Percentiles rank a stretch among this genome's conserved stretches.
Conservation (phyloP, 2,113 vertebrate genomes). For the Crotalus horridus region DNA sequence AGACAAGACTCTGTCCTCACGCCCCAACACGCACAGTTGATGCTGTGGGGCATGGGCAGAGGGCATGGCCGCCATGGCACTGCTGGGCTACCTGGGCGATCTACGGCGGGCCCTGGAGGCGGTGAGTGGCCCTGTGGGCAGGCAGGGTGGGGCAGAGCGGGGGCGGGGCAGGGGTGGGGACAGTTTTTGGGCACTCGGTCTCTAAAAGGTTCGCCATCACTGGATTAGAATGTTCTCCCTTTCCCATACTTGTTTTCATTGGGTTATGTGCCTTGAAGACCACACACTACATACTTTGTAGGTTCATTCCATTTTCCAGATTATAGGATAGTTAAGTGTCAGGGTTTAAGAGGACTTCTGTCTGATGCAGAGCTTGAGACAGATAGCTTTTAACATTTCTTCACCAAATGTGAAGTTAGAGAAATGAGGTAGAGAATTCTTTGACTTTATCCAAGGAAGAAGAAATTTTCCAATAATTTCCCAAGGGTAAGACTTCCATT, state of each 20-base stretch:
- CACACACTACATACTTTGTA: not conserved
- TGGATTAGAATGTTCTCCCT: constrained; percentile 19
- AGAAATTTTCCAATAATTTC: not conserved
- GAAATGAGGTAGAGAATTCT: not conserved
- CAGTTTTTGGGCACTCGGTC: too few relatives aligned
- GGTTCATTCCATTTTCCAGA: not conserved
- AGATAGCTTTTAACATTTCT: constrained; percentile 12
- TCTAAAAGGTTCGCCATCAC: too few relatives aligned
- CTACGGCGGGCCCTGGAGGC: too few relatives aligned
- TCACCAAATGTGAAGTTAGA: constrained; percentile 3
- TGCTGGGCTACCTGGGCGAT: too few relatives aligned
- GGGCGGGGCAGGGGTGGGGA: too few relatives aligned
- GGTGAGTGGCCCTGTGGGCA: too few relatives aligned
- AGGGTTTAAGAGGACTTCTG: not conserved
- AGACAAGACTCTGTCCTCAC: too few relatives aligned
- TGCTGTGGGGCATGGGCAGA: too few relatives aligned
- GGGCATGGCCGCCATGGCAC: too few relatives aligned
- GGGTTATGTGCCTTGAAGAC: not conserved
- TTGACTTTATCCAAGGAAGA: not conserved
- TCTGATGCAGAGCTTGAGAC: not conserved
- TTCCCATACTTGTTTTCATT: not conserved
- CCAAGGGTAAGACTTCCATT: not conserved
- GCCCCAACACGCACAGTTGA: too few relatives aligned
- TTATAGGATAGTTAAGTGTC: not conserved
- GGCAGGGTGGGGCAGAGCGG: too few relatives aligned